Evolutionary conservation across 2,888 invertebrate species (phyloP).

Genomic region (Cryptosula pallasiana): DNA sequence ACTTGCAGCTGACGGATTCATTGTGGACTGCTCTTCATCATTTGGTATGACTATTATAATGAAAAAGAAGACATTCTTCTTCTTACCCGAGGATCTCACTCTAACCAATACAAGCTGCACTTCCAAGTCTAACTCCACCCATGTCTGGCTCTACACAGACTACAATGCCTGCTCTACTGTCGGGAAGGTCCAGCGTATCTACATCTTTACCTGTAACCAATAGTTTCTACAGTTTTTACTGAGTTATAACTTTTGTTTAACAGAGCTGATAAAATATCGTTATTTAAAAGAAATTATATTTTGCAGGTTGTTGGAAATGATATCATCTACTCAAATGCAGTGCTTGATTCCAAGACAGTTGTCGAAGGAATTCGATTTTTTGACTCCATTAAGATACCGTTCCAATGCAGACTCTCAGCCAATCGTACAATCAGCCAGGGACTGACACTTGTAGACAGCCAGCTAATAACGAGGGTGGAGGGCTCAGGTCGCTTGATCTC

Average conservation of each 20-base stretch:
- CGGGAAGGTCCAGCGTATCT: not conserved
- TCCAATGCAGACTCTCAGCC: not conserved
- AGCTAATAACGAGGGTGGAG: slow-evolving; percentile 6
- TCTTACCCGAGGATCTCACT: not conserved
- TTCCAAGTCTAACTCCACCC: slow-evolving; percentile 11
- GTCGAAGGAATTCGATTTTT: slow-evolving; percentile 9
- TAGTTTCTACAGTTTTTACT: too few relatives aligned
- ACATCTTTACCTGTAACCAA: too few relatives aligned
- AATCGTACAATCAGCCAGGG: slow-evolving; percentile 8
- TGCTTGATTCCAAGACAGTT: slow-evolving; percentile 6
- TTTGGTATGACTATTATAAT: slow-evolving; percentile 5
- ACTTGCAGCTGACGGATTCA: slow-evolving; percentile 15
- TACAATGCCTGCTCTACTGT: slow-evolving; percentile 1
- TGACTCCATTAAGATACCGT: slow-evolving; percentile 21
- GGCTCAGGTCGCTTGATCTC: too few relatives aligned
- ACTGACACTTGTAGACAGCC: not conserved
- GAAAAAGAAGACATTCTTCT: slow-evolving; percentile 12
- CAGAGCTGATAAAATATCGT: too few relatives aligned
- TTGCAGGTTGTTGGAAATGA: not conserved
- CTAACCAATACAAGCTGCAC: slow-evolving; percentile 18
- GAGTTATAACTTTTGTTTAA: too few relatives aligned
- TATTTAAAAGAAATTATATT: too few relatives aligned
- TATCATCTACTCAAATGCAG: slow-evolving; percentile 8
- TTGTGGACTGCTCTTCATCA: not conserved
- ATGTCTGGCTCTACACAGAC: slow-evolving; percentile 20